phyloP scores from a whole-genome alignment of 2,888 invertebrate genomes.

The Celastrina argiolus region DNA sequence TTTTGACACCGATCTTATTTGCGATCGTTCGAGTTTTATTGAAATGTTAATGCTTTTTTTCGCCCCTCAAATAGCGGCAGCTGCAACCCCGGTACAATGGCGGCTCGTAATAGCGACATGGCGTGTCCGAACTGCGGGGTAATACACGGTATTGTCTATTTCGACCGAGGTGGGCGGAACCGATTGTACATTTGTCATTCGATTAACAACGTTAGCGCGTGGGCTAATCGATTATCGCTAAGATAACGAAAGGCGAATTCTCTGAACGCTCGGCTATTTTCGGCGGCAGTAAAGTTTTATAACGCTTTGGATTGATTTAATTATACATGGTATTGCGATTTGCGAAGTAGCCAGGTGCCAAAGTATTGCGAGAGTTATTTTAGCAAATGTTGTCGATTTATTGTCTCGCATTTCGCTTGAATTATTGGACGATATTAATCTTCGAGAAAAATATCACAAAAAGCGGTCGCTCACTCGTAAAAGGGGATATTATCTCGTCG shows the following conservation, averaged over 20 bases:
- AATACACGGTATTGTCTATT: conserved; percentile 44
- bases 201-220: conserved; percentile 69
- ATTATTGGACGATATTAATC: background rate
- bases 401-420: background rate
- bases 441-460: background rate
- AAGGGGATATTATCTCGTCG: conserved; percentile 25
- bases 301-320: background rate
- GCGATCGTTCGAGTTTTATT: conserved; percentile 47
- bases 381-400: background rate
- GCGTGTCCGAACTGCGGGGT: conserved; percentile 64
- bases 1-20: conserved; percentile 44
- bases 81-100: conserved; percentile 26
- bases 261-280: background rate
- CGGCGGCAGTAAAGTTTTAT: background rate
- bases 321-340: background rate
- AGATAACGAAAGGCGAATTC: conserved; percentile 20
- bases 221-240: conserved; percentile 55
- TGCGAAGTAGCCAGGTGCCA: conserved; percentile 5
- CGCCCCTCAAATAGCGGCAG: conserved; percentile 37
- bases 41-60: conserved; percentile 52
- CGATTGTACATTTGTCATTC: conserved; percentile 66
- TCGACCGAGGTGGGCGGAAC: conserved; percentile 56
- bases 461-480: conserved; percentile 17
- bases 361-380: background rate
- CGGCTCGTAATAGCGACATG: conserved; percentile 57